Evolutionary conservation across 2,888 invertebrate genomes (phyloP).

Genomic region (Meghimatium bilineatum): DNA sequence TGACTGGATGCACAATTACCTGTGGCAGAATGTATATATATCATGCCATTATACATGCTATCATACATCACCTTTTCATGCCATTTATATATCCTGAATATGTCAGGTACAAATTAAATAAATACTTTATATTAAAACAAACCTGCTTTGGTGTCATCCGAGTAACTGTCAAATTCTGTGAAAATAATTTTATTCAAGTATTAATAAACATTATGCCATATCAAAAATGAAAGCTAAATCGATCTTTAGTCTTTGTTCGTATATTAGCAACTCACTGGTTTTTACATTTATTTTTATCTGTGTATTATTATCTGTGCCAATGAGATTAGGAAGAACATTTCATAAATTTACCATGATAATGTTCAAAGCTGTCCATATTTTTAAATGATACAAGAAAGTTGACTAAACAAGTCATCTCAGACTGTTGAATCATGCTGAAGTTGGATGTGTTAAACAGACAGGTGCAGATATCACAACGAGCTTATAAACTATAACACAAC

Average conservation of each 20-base stretch:
- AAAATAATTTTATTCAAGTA: not conserved
- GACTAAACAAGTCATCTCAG: too few relatives aligned
- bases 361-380: not conserved
- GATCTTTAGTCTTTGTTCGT: too few relatives aligned
- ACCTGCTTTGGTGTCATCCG: slow-evolving; percentile 19
- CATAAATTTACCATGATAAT: not conserved
- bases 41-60: too few relatives aligned
- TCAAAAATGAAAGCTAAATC: not conserved
- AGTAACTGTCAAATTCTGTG: slow-evolving; percentile 29
- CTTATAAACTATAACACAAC: too few relatives aligned
- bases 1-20: too few relatives aligned
- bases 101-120: not conserved
- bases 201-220: not conserved
- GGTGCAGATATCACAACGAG: too few relatives aligned
- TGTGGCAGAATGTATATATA: too few relatives aligned
- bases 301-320: not conserved
- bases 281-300: not conserved
- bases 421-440: too few relatives aligned
- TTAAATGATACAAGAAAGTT: too few relatives aligned
- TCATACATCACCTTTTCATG: too few relatives aligned
- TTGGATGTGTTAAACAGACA: too few relatives aligned
- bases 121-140: not conserved
- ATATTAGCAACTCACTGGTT: not conserved
- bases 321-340: not conserved
- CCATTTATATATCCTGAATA: too few relatives aligned